Percentiles rank a stretch among this genome's conserved stretches.
Evolutionary conservation across 2,113 vertebrate species (phyloP).

Genomic region (Leptosomus discolor): DNA sequence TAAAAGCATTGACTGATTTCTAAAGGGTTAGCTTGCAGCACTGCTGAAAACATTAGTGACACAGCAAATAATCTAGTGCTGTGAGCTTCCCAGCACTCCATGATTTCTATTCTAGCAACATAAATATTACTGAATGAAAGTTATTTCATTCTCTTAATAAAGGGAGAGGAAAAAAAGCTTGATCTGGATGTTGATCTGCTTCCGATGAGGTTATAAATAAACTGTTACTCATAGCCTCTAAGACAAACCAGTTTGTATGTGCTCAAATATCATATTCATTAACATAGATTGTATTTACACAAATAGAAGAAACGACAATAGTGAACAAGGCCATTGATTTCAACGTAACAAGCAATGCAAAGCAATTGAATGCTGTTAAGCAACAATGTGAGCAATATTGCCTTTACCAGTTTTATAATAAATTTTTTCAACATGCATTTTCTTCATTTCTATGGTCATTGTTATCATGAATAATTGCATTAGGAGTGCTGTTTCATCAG

Average conservation of each 20-base stretch:
- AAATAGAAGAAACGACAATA: background rate
- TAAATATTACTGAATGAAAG: background rate
- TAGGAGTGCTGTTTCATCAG: slow-evolving; percentile 16
- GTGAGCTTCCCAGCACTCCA: background rate
- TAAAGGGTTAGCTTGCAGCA: slow-evolving; percentile 38
- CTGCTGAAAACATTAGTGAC: slow-evolving; percentile 28
- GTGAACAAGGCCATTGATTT: slow-evolving; percentile 21
- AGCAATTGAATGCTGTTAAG: slow-evolving; percentile 12
- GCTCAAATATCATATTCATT: slow-evolving; percentile 28
- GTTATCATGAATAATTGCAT: slow-evolving; percentile 19
- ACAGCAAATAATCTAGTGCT: background rate
- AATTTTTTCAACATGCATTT: background rate
- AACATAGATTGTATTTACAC: slow-evolving; percentile 34
- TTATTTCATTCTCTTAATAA: background rate
- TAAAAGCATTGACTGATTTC: slow-evolving; percentile 52
- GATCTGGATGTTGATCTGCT: background rate
- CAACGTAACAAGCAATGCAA: background rate
- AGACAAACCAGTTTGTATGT: slow-evolving; percentile 6
- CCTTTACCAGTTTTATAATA: background rate
- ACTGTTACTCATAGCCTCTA: background rate
- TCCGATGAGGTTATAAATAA: background rate
- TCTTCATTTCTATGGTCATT: slow-evolving; percentile 26
- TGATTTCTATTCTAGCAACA: background rate
- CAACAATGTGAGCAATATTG: background rate
- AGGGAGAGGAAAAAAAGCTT: background rate